Conservation (phyloP, 2,888 invertebrate genomes). For the Mimumesa dahlbomi region DNA sequence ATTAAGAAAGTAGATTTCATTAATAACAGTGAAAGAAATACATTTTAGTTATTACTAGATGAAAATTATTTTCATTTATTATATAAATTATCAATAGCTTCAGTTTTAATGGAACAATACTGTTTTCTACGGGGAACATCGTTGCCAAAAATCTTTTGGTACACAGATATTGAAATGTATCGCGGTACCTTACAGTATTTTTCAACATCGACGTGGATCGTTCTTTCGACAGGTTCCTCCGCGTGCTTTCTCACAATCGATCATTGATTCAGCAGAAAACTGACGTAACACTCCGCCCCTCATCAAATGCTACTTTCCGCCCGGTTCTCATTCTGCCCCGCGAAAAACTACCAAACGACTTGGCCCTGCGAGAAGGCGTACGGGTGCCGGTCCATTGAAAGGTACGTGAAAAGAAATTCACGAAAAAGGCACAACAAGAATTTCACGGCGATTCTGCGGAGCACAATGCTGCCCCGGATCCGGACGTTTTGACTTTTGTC, state of each 20-base stretch:
- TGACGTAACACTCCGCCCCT: constrained; percentile 65
- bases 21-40: too few relatives aligned
- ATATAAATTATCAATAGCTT: too few relatives aligned
- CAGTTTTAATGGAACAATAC: too few relatives aligned
- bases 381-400: constrained; percentile 60
- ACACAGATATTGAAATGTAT: too few relatives aligned
- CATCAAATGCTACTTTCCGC: constrained; percentile 65
- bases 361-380: constrained; percentile 38
- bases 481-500: constrained; percentile 78
- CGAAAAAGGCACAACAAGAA: constrained; percentile 77
- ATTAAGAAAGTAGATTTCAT: too few relatives aligned
- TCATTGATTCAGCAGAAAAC: constrained; percentile 67
- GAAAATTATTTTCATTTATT: too few relatives aligned
- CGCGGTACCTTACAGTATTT: background rate
- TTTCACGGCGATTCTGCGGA: constrained; percentile 77
- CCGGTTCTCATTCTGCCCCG: constrained; percentile 33
- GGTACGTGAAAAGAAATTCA: constrained; percentile 68
- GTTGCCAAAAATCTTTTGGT: too few relatives aligned
- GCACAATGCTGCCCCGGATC: constrained; percentile 69
- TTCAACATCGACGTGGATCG: background rate
- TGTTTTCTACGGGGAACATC: too few relatives aligned
- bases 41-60: too few relatives aligned
- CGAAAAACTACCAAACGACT: constrained; percentile 28
- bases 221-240: constrained; percentile 32
- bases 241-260: constrained; percentile 72